A percentile compares a stretch with the other conserved stretches of the same genome.
Conservation (phyloP, 2,888 invertebrate species). For the Drosophila infuscata region DNA sequence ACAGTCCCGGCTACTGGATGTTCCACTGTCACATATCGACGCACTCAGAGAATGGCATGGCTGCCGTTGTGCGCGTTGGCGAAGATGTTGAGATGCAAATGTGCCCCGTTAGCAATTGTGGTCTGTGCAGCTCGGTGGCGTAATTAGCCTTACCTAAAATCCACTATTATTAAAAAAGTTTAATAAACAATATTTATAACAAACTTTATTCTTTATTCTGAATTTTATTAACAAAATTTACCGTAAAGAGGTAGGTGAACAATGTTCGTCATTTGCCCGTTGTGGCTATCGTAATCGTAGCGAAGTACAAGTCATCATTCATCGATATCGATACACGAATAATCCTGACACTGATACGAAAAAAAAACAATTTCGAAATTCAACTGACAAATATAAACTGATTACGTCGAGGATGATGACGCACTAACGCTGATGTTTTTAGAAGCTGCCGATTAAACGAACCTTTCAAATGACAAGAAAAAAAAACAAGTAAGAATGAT, state of each 20-base stretch:
- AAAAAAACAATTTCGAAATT: conserved; percentile 9
- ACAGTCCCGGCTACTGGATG: conserved; percentile 83
- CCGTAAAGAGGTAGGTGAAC: neutral
- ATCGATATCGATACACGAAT: conserved; percentile 9
- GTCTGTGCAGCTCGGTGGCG: conserved; percentile 76
- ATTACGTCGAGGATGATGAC: conserved; percentile 63
- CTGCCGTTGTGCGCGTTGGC: conserved; percentile 80
- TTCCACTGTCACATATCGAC: conserved; percentile 82
- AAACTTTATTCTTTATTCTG: neutral
- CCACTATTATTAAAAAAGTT: neutral
- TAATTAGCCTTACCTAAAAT: conserved; percentile 9
- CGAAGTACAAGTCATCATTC: neutral
- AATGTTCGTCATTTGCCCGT: conserved; percentile 6
- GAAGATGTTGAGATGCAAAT: conserved; percentile 81
- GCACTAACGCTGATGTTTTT: conserved; percentile 64
- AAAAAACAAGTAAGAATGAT: no score
- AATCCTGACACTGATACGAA: neutral
- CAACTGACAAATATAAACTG: conserved; percentile 10
- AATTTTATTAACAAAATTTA: neutral
- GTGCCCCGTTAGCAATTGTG: conserved; percentile 83
- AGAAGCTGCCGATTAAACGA: conserved; percentile 75
- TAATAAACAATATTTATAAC: neutral
- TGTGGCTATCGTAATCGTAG: neutral
- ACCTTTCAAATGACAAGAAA: conserved; percentile 71
- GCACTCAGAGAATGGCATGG: conserved; percentile 83